Evolutionary conservation across 2,797 vertebrate species (phyloP).

Genomic region (Simalia tracyae): DNA sequence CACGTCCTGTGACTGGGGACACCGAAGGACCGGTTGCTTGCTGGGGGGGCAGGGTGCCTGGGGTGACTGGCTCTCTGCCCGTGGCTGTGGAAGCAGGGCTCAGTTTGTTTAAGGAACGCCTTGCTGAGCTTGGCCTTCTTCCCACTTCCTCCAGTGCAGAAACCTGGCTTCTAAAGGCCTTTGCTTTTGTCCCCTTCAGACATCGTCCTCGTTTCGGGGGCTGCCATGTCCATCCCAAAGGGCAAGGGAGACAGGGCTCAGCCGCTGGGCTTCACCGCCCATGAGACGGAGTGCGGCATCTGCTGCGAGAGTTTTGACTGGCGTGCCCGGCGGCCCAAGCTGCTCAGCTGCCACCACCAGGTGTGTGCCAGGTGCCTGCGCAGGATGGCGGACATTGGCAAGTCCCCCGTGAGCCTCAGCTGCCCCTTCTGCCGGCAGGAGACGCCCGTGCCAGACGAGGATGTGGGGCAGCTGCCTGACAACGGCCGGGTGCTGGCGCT

Average conservation of each 20-base stretch:
- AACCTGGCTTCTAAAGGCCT: background rate
- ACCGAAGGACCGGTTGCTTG: background rate
- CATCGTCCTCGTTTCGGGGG: background rate
- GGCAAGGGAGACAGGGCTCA: background rate
- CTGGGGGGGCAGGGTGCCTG: background rate
- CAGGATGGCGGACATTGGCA: slow-evolving; percentile 80
- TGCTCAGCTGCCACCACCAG: slow-evolving; percentile 82
- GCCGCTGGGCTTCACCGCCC: slow-evolving; percentile 44
- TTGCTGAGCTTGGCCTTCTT: background rate
- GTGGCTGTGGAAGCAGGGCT: too few species aligned
- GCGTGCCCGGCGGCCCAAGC: slow-evolving; percentile 78
- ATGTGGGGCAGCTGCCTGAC: slow-evolving; percentile 83
- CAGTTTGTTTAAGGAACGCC: too few species aligned
- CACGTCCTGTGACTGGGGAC: background rate
- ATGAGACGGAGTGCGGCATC: slow-evolving; percentile 87
- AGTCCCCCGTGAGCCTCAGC: slow-evolving; percentile 74
- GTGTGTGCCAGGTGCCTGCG: slow-evolving; percentile 85
- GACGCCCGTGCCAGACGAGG: slow-evolving; percentile 73
- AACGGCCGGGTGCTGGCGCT: slow-evolving; percentile 80
- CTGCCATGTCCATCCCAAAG: slow-evolving; percentile 42
- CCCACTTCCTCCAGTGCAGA: too few species aligned
- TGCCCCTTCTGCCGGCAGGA: slow-evolving; percentile 89
- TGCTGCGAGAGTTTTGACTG: slow-evolving; percentile 85
- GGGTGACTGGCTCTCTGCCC: too few species aligned
- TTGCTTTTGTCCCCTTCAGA: too few species aligned